These are phyloP conservation scores for Yasuhikotakia modesta DNA, from an alignment of 2,797 vertebrate genomes.

Conservation along the genomic window DNA sequence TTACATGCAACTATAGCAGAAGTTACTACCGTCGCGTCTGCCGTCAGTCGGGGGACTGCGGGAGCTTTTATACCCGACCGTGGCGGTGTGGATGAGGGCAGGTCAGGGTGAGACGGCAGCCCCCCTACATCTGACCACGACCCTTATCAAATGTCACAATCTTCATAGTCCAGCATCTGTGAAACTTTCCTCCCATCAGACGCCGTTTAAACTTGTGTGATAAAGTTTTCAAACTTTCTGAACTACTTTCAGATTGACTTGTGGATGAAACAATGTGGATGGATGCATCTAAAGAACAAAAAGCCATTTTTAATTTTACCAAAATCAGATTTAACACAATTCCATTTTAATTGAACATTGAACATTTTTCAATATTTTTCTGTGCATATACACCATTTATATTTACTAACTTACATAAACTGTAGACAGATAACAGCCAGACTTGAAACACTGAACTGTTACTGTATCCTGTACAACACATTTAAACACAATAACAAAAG, in stretches of 20 bases:
- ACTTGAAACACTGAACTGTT: too few relatives aligned
- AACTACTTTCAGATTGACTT: neutral
- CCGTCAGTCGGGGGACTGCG: neutral
- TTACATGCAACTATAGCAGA: neutral
- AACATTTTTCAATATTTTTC: too few relatives aligned
- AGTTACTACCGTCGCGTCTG: conserved; percentile 7
- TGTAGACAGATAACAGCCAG: too few relatives aligned
- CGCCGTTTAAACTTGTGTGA: neutral
- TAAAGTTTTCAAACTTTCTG: neutral
- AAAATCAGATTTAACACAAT: too few relatives aligned
- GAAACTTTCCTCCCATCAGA: neutral
- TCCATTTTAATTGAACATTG: too few relatives aligned
- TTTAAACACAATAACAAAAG: too few relatives aligned
- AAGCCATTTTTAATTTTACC: too few relatives aligned
- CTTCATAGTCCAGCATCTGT: neutral
- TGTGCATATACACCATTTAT: too few relatives aligned
- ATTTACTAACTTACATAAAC: too few relatives aligned
- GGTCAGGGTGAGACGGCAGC: conserved; percentile 11
- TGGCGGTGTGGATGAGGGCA: neutral
- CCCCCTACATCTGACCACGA: neutral
- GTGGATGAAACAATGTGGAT: too few relatives aligned
- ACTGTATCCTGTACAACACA: too few relatives aligned
- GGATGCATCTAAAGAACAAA: too few relatives aligned
- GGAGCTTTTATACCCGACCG: conserved; percentile 24
- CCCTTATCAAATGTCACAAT: conserved; percentile 25